phyloP scores from a whole-genome alignment of 2,113 vertebrate species.

The Delphinapterus leucas region DNA sequence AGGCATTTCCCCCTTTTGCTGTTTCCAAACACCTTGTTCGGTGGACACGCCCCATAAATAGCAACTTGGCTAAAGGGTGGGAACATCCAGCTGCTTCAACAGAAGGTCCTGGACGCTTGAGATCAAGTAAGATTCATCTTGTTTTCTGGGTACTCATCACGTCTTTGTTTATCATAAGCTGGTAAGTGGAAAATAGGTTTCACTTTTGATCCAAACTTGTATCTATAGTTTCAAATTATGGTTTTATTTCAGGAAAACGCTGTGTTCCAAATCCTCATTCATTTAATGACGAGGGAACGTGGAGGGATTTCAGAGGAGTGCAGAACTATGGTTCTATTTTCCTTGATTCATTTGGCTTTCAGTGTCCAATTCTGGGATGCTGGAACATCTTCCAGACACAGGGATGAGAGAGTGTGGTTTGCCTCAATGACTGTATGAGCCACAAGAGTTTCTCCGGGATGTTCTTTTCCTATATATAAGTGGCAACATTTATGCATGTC shows the following conservation, averaged over 20 bases:
- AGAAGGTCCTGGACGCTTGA: background rate
- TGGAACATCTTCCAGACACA: background rate
- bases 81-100: background rate
- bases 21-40: background rate
- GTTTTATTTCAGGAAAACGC: background rate
- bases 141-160: background rate
- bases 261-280: background rate
- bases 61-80: background rate
- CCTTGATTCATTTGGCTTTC: background rate
- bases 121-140: background rate
- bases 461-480: background rate
- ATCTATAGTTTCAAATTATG: background rate
- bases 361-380: background rate
- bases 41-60: background rate
- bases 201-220: background rate
- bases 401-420: background rate
- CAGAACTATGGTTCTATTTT: background rate
- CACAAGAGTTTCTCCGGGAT: background rate
- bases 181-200: background rate
- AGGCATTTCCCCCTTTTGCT: background rate
- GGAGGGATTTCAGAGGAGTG: background rate
- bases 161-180: background rate
- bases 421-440: background rate
- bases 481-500: background rate
- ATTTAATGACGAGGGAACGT: background rate